Evolutionary conservation across 2,888 invertebrate genomes (phyloP), one percentile per base, ranked within the genome.

Genomic region (Macroteleia sp.): DNA sequence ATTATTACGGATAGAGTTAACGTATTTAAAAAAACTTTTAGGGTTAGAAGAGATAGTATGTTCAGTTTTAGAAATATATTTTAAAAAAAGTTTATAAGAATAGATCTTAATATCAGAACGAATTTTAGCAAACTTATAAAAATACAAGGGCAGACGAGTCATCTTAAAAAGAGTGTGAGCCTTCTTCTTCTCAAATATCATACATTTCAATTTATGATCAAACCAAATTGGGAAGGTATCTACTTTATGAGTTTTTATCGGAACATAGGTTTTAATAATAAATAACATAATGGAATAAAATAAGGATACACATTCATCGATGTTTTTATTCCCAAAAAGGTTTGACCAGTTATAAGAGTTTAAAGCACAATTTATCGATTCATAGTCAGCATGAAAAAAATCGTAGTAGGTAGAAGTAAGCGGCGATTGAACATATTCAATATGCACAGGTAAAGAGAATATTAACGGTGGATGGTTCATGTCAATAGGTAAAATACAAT

Each of bases 201-300:
- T n/a, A 3, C 39, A 10, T 19, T 32, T 39, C 9, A 66, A 5
- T 12, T 54, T 42, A n/a, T 5, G n/a, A n/a, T 22, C 30, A 42
- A 22, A 66, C 66, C 66, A 66, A 2, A 9, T 1, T 5, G 54
- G 54, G 25, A 42, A 66, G 3, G 9, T 12, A n/a, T 30, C 28
- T 9, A n/a, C n/a, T 6, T 17, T n/a, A 3, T 1, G 10, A 9
- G 1, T 3, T 44, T 59, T 59, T 3, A 42, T 2, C 0, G 44
- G 59, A 9, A 56, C 39, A 34, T 12, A 41, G 1, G 19, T 1
- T 9, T 41, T 10, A 5, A 41, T 41, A 41, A 10, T 19, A 41
- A 10, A 1, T 16, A 9, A 5, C 1, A 41, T 4, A 1, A 19
- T 41, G 2, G 2, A 6, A 19, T 19, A 19, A 41, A 41, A 41